These are phyloP conservation scores for Paramormyrops kingsleyae DNA, from an alignment of 2,113 vertebrate species.

Conservation along the genomic window DNA sequence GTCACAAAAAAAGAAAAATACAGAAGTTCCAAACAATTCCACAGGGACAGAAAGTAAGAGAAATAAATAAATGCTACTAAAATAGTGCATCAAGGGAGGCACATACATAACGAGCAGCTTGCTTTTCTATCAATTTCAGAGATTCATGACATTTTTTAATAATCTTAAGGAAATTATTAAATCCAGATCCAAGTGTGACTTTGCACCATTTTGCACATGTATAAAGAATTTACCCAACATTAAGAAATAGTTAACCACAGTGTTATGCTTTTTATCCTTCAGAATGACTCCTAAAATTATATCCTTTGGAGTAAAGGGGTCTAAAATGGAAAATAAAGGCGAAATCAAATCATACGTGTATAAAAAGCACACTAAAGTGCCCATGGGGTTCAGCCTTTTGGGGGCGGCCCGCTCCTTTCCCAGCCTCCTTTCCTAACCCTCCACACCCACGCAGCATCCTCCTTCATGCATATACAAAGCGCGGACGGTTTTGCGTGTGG, in stretches of 20 bases:
- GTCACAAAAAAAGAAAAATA: background rate
- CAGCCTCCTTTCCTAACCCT: background rate
- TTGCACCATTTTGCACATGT: background rate
- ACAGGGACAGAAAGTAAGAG: background rate
- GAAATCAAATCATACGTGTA: background rate
- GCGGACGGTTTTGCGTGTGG: background rate
- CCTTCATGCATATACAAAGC: background rate
- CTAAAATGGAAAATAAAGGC: background rate
- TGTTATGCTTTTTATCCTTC: background rate
- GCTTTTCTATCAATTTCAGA: background rate
- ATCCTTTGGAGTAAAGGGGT: background rate
- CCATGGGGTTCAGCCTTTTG: background rate
- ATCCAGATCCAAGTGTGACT: background rate
- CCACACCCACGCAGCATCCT: background rate
- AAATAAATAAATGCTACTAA: background rate
- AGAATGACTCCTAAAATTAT: background rate
- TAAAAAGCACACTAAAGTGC: background rate
- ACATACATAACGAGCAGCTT: background rate
- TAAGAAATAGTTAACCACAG: no score
- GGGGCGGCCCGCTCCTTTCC: background rate
- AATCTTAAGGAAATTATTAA: background rate
- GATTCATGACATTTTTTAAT: background rate
- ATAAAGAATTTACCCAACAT: no score
- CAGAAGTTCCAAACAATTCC: background rate
- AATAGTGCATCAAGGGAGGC: background rate